A percentile compares a stretch with the other conserved stretches of the same genome.
Evolutionary conservation across 1,140 invertebrate species (phyloP).

Genomic region (Branchinecta lindahli): DNA sequence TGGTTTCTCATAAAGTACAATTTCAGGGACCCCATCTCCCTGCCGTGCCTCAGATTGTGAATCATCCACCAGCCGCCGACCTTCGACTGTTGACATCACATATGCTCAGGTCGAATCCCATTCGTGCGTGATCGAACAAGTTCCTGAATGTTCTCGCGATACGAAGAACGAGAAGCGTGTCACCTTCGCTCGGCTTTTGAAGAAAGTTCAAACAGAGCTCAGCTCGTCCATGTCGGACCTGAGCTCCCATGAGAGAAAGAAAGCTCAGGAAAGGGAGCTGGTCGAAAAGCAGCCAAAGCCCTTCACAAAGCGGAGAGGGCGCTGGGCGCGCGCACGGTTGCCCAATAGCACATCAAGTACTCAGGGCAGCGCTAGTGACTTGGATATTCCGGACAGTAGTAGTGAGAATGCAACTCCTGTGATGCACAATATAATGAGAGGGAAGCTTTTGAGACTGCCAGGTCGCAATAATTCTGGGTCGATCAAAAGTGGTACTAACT

Average conservation of each 20-base stretch:
- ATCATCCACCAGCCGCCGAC: neutral
- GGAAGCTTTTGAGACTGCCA: constrained; percentile 20
- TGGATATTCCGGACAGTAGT: constrained; percentile 24
- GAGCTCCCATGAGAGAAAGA: constrained; percentile 33
- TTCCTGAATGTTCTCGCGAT: constrained; percentile 29
- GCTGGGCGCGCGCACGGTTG: constrained; percentile 18
- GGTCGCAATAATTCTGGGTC: constrained; percentile 14
- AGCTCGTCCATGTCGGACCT: constrained; percentile 46
- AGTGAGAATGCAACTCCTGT: constrained; percentile 43
- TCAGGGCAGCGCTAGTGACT: constrained; percentile 39
- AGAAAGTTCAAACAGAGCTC: constrained; percentile 42
- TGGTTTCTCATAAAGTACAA: too few relatives aligned
- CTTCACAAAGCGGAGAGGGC: constrained; percentile 23
- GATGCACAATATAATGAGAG: constrained; percentile 17
- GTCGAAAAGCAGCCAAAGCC: constrained; percentile 14
- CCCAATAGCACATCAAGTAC: constrained; percentile 35
- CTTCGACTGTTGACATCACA: neutral
- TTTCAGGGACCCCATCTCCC: constrained; percentile 46
- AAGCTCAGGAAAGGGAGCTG: constrained; percentile 22
- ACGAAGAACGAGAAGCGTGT: constrained; percentile 55
- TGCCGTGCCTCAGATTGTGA: constrained; percentile 32
- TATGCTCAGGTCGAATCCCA: neutral
- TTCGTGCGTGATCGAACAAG: neutral
- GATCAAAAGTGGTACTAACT: constrained; percentile 28
- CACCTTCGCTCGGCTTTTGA: constrained; percentile 51